phyloP scores from a whole-genome alignment of 2,888 invertebrate species.

The Ommatoiulus sabulosus region DNA sequence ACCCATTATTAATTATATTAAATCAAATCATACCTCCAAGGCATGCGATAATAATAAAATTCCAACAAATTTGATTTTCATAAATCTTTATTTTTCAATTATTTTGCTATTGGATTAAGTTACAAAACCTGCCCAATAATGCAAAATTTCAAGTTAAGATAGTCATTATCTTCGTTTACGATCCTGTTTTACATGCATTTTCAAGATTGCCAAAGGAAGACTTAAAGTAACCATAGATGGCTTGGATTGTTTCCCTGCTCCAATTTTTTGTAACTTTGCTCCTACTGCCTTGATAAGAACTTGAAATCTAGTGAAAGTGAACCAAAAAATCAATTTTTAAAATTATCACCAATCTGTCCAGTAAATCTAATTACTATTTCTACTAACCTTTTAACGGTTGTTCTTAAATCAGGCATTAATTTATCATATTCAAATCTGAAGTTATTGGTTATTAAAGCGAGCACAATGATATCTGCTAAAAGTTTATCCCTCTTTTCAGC shows the following conservation, averaged over 20 bases:
- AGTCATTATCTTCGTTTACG: neutral
- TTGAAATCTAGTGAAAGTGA: slow-evolving; percentile 10
- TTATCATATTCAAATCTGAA: slow-evolving; percentile 1
- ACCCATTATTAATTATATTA: too few relatives aligned
- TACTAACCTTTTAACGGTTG: neutral
- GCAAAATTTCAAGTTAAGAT: neutral
- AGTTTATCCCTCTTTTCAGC: slow-evolving; percentile 35
- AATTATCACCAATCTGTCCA: neutral
- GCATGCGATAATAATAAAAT: too few relatives aligned
- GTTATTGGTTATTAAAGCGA: slow-evolving; percentile 7
- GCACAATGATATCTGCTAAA: slow-evolving; percentile 6
- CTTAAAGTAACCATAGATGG: neutral
- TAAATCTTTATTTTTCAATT: neutral
- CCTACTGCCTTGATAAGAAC: slow-evolving; percentile 37
- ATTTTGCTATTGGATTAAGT: neutral
- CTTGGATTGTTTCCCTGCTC: neutral
- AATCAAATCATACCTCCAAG: too few relatives aligned
- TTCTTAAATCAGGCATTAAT: slow-evolving; percentile 38
- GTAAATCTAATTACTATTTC: neutral
- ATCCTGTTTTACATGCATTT: neutral
- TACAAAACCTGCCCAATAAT: neutral
- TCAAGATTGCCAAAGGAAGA: neutral
- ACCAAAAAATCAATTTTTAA: neutral
- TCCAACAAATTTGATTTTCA: neutral
- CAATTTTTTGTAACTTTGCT: slow-evolving; percentile 30